Percentiles rank a stretch among this genome's conserved stretches.
phyloP scores from a whole-genome alignment of 2,888 invertebrate genomes.

The Emesis furor region DNA sequence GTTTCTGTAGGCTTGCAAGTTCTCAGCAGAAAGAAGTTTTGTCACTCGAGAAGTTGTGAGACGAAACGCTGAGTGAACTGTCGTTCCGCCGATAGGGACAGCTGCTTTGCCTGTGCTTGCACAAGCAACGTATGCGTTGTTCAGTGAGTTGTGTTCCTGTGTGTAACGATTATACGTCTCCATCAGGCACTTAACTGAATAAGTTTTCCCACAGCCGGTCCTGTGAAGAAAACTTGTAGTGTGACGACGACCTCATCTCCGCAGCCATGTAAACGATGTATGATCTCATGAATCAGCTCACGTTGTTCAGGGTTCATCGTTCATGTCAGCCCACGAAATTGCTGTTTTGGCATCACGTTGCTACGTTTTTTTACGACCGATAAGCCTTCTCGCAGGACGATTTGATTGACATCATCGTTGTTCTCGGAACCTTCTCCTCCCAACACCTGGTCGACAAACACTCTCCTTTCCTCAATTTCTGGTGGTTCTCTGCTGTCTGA shows the following conservation, averaged over 20 bases:
- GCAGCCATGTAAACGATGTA: no score
- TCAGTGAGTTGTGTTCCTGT: constrained; percentile 73
- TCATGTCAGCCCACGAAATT: no score
- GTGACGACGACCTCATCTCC: no score
- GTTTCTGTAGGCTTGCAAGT: constrained; percentile 60
- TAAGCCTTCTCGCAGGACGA: constrained; percentile 20
- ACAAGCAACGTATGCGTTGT: constrained; percentile 79
- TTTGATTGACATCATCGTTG: constrained; percentile 71
- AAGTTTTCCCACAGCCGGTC: no score
- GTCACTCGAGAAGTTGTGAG: constrained; percentile 63
- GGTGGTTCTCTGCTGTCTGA: constrained; percentile 9
- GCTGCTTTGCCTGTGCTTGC: constrained; percentile 80
- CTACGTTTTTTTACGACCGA: no score
- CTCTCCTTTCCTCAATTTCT: constrained; percentile 40
- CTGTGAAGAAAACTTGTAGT: no score
- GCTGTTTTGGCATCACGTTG: no score
- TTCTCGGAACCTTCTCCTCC: constrained; percentile 71
- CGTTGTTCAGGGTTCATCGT: not conserved
- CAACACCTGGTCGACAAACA: constrained; percentile 72
- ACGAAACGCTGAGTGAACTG: constrained; percentile 72
- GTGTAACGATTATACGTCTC: constrained; percentile 80
- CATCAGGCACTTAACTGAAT: constrained; percentile 76
- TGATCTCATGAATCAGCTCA: no score
- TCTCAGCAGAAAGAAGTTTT: constrained; percentile 53
- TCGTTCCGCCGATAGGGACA: constrained; percentile 78